Conservation (phyloP, 2,888 invertebrate genomes). For the Tipula unca region DNA sequence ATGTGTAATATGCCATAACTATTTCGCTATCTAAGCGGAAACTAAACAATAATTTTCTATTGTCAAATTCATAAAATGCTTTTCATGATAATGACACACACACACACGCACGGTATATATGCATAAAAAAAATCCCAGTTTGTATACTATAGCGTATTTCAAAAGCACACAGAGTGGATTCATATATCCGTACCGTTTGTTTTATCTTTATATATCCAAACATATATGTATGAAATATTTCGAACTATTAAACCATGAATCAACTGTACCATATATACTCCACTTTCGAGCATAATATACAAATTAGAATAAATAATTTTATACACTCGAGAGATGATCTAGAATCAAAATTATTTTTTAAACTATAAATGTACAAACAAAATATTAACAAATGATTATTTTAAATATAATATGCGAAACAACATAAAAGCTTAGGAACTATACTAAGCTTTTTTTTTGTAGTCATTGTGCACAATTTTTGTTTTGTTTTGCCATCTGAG, state of each 20-base stretch:
- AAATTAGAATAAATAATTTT: not conserved
- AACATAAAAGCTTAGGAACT: not conserved
- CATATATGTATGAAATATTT: not conserved
- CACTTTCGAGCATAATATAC: not conserved
- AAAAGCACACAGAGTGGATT: not conserved
- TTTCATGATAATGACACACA: not conserved
- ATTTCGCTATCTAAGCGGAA: not conserved
- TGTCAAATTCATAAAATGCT: not conserved
- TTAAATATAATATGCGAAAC: not conserved
- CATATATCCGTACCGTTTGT: not conserved
- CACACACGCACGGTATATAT: not conserved
- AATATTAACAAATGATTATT: constrained; percentile 1
- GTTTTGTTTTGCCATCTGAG: not conserved
- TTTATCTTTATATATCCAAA: not conserved
- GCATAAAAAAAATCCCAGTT: not conserved
- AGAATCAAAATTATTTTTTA: not conserved
- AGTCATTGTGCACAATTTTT: not conserved
- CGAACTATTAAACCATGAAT: not conserved
- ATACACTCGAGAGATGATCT: not conserved
- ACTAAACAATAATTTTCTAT: not conserved
- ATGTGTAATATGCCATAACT: not conserved
- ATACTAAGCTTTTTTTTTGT: not conserved
- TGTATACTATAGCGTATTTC: not conserved
- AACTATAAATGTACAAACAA: not conserved
- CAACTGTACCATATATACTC: not conserved